Conservation (phyloP, 2,888 invertebrate species). For the Zele albiditarsus region DNA sequence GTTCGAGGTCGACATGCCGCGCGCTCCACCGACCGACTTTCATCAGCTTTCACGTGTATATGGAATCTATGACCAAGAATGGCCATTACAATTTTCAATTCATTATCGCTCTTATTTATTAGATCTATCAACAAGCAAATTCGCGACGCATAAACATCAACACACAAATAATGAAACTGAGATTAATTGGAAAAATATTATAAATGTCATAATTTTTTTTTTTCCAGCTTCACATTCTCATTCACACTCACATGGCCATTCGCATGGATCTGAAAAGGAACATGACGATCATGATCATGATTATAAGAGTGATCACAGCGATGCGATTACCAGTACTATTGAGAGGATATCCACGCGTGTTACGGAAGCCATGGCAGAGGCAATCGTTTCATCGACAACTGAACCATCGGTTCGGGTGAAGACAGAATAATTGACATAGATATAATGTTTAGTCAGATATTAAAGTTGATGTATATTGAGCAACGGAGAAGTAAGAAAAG, state of each 20-base stretch:
- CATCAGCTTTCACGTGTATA: slow-evolving; percentile 60
- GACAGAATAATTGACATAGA: not conserved
- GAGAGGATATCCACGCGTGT: slow-evolving; percentile 59
- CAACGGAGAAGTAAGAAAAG: not conserved
- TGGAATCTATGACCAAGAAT: slow-evolving; percentile 41
- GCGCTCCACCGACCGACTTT: slow-evolving; percentile 64
- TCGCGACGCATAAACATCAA: not conserved
- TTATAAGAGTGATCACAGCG: slow-evolving; percentile 47
- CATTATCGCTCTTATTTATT: not conserved
- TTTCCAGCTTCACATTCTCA: slow-evolving; percentile 66
- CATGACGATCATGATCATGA: slow-evolving; percentile 49
- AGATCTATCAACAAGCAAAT: not conserved
- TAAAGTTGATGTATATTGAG: not conserved
- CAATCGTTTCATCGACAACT: slow-evolving; percentile 52
- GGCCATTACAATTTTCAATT: slow-evolving; percentile 12
- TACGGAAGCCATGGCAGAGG: slow-evolving; percentile 55
- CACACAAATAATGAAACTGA: not conserved
- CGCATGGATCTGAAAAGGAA: slow-evolving; percentile 51
- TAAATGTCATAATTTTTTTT: slow-evolving; percentile 20
- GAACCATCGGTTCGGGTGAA: slow-evolving; percentile 10
- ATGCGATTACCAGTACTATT: slow-evolving; percentile 51
- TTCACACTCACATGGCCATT: slow-evolving; percentile 59
- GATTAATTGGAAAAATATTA: not conserved
- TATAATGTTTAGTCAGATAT: slow-evolving; percentile 26
- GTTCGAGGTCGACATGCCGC: slow-evolving; percentile 50